Base-by-base conservation (phyloP, 2,113 vertebrate genomes). In the Laticauda laticaudata region DNA sequence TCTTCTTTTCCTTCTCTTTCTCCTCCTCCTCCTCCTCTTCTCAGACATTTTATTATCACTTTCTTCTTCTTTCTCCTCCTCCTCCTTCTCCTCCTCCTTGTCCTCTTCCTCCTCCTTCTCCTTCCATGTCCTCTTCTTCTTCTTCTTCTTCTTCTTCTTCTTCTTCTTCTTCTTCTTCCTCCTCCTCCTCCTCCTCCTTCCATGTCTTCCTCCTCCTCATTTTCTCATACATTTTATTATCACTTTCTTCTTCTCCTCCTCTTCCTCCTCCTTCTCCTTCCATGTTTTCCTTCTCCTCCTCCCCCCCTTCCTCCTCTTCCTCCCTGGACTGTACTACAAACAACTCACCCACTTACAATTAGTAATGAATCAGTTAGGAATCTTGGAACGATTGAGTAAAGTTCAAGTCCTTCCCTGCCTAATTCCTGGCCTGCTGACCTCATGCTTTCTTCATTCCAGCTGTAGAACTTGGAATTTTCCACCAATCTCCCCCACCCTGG, bases 151-250 rank as follows among this genome's bases (percentile, higher is more conserved):
- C 64, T 69, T 2, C n/a, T 34, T 1, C 14, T n/a, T 15, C 29
- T 2, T 29, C 6, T 7, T 34, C 64, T 6, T 34, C 64, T 2
- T 6, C n/a, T 2, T 34, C 14, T 3, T 6, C n/a, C 5, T 75
- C 29, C 1, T 2, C 0, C 69, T 18, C 2, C 64, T 75, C 2
- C n/a, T 18, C 1, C 64, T 69, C 0, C n/a, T 34, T 1, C 14
- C 54, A 4, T 15, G 14, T 18, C 54, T 12, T 18, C 18, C 18
- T 56, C 55, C 4, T 55, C 54, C 4, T 56, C 55, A 18, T 56
- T 18, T 54, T 54, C 54, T 14, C 54, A 54, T 54, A 54, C 53
- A 54, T 54, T 54, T 54, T 54, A 14, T 54, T 54, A 48, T 48
- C 48, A 54, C 15, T 18, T 8, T 24, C 21, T 24, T 21, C 55